Evolutionary conservation across 1,140 invertebrate genomes (phyloP).

Genomic region (Microplitis demolitor): DNA sequence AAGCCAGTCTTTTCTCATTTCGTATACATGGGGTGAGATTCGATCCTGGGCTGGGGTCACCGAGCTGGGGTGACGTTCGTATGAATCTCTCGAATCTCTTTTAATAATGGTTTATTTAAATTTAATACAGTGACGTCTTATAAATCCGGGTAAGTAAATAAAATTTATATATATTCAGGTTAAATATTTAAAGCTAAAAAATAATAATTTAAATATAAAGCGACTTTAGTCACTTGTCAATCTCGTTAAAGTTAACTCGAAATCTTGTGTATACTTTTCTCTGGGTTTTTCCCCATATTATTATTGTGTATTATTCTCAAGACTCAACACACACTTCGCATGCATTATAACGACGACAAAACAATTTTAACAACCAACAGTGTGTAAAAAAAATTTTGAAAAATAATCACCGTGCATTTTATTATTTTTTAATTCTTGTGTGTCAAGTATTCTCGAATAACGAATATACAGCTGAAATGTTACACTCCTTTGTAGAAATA

Average conservation of each 20-base stretch:
- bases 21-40: background rate
- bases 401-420: conserved; percentile 22
- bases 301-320: background rate
- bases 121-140: background rate
- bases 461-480: background rate
- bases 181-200: background rate
- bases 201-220: conserved; percentile 6
- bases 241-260: conserved; percentile 25
- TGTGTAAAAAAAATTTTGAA: conserved; percentile 7
- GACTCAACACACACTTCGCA: background rate
- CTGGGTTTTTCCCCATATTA: no score
- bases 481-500: background rate
- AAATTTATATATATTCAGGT: background rate
- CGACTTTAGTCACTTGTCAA: conserved; percentile 2
- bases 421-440: background rate
- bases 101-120: background rate
- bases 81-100: background rate
- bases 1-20: conserved; percentile 8
- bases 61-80: background rate
- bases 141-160: no score
- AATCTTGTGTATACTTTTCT: conserved; percentile 1
- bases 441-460: conserved; percentile 4
- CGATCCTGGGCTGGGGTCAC: background rate
- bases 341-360: conserved; percentile 6
- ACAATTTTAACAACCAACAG: conserved; percentile 24